phyloP scores from a whole-genome alignment of 2,113 vertebrate species.

The Takifugu flavidus region DNA sequence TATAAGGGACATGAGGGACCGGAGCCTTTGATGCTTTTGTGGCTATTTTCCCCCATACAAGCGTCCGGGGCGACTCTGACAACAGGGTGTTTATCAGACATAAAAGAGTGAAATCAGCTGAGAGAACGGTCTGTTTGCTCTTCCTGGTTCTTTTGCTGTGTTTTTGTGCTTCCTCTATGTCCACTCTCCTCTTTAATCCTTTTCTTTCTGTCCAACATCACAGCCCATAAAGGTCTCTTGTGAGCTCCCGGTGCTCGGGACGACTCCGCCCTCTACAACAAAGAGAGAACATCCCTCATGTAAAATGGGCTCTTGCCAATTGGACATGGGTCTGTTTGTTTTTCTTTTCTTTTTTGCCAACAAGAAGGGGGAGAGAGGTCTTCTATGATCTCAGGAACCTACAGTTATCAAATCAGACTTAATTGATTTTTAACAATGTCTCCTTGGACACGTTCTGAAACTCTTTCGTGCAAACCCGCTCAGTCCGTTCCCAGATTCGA shows the following conservation, averaged over 20 bases:
- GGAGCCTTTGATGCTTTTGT: constrained; percentile 66
- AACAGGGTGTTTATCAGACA: constrained; percentile 44
- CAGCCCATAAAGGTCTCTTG: constrained; percentile 45
- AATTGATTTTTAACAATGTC: constrained; percentile 26
- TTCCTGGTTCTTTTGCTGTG: constrained; percentile 34
- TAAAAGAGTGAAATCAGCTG: constrained; percentile 49
- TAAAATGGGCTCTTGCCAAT: constrained; percentile 52
- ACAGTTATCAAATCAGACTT: constrained; percentile 31
- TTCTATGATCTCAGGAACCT: constrained; percentile 22
- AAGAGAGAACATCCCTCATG: constrained; percentile 60
- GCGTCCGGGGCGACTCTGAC: constrained; percentile 32
- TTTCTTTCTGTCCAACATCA: constrained; percentile 35
- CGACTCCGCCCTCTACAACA: constrained; percentile 59
- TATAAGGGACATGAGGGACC: constrained; percentile 39
- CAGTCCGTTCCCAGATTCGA: constrained; percentile 5
- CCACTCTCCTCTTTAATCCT: constrained; percentile 50
- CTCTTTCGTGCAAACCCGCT: constrained; percentile 12
- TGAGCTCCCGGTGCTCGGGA: constrained; percentile 38
- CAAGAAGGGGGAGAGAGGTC: constrained; percentile 30
- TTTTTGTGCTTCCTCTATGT: constrained; percentile 43
- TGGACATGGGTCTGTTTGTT: constrained; percentile 33
- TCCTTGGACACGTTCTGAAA: constrained; percentile 22
- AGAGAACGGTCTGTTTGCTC: constrained; percentile 54
- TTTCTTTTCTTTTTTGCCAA: background rate
- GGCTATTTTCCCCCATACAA: constrained; percentile 29